Conservation (phyloP, 1,140 invertebrate species). For the Archivesica marissinica region DNA sequence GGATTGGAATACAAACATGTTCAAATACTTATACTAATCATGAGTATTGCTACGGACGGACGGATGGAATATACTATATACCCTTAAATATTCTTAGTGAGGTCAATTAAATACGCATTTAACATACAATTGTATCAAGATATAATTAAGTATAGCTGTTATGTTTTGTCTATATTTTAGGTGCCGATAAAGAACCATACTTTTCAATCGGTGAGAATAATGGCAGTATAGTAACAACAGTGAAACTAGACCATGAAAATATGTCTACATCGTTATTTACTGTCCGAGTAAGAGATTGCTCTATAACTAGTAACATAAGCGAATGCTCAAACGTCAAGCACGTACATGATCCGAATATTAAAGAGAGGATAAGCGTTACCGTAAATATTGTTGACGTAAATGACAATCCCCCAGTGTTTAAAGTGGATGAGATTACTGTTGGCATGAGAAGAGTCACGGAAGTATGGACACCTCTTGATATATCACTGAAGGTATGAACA, state of each 20-base stretch:
- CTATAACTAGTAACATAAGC: background rate
- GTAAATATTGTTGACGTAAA: constrained; percentile 30
- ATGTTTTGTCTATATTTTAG: background rate
- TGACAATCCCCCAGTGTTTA: constrained; percentile 50
- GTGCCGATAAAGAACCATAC: background rate
- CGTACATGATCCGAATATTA: background rate
- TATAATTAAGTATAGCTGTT: too few relatives aligned
- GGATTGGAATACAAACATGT: too few relatives aligned
- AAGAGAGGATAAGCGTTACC: background rate
- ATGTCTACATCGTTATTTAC: background rate
- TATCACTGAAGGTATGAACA: constrained; percentile 39
- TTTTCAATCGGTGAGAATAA: constrained; percentile 32
- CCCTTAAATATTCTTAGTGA: too few relatives aligned
- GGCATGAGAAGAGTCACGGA: constrained; percentile 46
- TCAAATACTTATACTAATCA: too few relatives aligned
- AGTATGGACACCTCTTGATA: background rate
- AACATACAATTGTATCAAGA: too few relatives aligned
- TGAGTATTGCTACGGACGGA: too few relatives aligned
- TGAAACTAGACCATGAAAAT: constrained; percentile 24
- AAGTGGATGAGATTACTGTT: constrained; percentile 10
- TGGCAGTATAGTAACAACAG: constrained; percentile 10
- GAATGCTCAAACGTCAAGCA: constrained; percentile 4
- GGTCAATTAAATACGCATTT: too few relatives aligned
- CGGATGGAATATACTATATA: too few relatives aligned
- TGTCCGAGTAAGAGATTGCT: constrained; percentile 33